A percentile compares a stretch with the other conserved stretches of the same genome.
phyloP scores from a whole-genome alignment of 2,113 vertebrate genomes.

The Grammomys surdaster region DNA sequence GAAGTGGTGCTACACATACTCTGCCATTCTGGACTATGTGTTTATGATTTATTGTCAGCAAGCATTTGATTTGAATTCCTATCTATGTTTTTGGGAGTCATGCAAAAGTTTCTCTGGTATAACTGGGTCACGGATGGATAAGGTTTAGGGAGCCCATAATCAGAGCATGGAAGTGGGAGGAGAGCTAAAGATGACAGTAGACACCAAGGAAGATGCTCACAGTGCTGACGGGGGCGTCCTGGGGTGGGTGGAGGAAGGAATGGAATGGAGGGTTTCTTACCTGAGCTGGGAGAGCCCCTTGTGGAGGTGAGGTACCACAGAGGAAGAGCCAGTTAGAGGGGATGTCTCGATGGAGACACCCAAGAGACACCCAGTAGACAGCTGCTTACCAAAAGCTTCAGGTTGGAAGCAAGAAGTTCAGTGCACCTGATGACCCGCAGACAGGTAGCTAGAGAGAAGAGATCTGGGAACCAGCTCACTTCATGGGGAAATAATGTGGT shows the following conservation, averaged over 20 bases:
- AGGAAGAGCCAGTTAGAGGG: neutral
- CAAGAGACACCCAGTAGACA: neutral
- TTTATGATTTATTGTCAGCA: neutral
- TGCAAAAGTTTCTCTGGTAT: neutral
- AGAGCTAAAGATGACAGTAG: neutral
- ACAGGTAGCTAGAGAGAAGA: neutral
- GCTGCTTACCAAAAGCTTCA: neutral
- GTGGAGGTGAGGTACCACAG: accelerated
- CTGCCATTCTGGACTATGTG: neutral
- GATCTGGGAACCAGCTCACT: neutral
- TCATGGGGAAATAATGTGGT: neutral
- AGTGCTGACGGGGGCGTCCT: neutral
- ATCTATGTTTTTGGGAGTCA: neutral
- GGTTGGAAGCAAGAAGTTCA: neutral
- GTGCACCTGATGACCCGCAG: neutral
- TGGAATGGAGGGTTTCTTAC: neutral
- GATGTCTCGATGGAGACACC: neutral
- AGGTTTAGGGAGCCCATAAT: no score
- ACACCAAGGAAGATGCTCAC: neutral
- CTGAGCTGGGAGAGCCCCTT: neutral
- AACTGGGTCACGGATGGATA: neutral
- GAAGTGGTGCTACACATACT: neutral
- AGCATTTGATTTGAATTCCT: neutral
- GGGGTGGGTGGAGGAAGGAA: neutral
- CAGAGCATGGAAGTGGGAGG: neutral